Base-by-base conservation (phyloP, 2,888 invertebrate species). In the Trichogramma evanescens region DNA sequence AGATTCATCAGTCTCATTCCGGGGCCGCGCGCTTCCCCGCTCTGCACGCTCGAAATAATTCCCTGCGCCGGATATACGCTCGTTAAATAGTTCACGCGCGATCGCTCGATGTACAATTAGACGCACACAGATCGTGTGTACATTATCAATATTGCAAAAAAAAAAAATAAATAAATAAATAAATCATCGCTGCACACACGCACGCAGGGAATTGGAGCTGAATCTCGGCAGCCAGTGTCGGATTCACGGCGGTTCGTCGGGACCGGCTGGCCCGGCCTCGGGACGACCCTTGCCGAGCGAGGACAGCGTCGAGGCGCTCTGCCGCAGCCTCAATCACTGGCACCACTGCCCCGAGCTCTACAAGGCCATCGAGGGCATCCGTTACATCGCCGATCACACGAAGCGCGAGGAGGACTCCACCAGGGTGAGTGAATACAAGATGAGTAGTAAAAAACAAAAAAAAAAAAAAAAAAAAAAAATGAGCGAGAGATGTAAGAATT, bases 381-480 rank as follows among this genome's bases (percentile, higher is more conserved):
- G 89, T 73, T 94, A 92, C 78, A 94, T 94, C 73, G 94, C 94
- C 54, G 93, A 94, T 79, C 93, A 94, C 79, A 93, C 93, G 60
- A 88, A 91, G 73, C 86, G 92, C 74, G 93, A 93, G 79, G 93
- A 94, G 79, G 93, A 94, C 77, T 91, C 93, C 62, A 92, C 91
- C 58, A 85, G 91, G 84, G 93, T 93, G 77, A 81, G 26, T 26
- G 2, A 26, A 26, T 26, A 26, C 26, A 26, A 2, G 2, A 26
- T 26, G 26, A 26, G 2, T 26, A 26, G 26, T 2, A 26, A 26
- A 2, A 26, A 26, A 1, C 1, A 26, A 26, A 26, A 1, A 26
- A 26, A 26, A 2, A 26, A 26, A 1, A 26, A 26, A 26, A 26
- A 1, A 26, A 26, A 26, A 26, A 26, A 26, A 26, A 26, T 26